These are phyloP conservation scores for Bubalus kerabau DNA, from an alignment of 2,113 vertebrate genomes.

Conservation along the genomic window DNA sequence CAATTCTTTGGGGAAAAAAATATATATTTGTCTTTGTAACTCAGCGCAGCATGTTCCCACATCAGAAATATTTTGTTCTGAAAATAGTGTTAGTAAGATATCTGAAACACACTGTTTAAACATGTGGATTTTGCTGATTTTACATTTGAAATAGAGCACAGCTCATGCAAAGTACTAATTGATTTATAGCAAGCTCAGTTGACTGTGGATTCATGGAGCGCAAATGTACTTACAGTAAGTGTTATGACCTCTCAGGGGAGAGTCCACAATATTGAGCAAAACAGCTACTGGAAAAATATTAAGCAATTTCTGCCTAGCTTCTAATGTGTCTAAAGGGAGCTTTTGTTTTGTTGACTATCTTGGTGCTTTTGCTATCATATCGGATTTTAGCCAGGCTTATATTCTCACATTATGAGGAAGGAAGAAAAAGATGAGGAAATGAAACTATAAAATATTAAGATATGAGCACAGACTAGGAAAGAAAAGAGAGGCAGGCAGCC, in stretches of 20 bases:
- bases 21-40: background rate
- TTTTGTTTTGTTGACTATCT: constrained; percentile 11
- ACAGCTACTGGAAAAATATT: constrained; percentile 35
- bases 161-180: constrained; percentile 34
- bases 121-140: constrained; percentile 20
- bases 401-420: background rate
- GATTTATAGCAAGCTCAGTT: constrained; percentile 30
- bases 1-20: background rate
- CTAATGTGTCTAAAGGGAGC: constrained; percentile 37
- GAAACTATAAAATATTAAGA: background rate
- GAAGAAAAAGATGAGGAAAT: background rate
- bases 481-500: background rate
- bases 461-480: background rate
- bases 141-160: background rate
- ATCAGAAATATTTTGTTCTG: background rate
- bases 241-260: constrained; percentile 31
- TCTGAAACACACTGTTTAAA: background rate
- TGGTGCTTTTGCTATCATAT: constrained; percentile 9
- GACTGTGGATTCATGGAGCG: background rate
- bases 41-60: background rate
- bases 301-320: constrained; percentile 46
- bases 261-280: background rate
- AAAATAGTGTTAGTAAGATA: background rate
- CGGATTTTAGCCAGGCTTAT: background rate
- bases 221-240: constrained; percentile 57